A percentile compares a stretch with the other conserved stretches of the same genome.
Evolutionary conservation across 2,113 vertebrate species (phyloP).

Genomic region (Gobio gobio): DNA sequence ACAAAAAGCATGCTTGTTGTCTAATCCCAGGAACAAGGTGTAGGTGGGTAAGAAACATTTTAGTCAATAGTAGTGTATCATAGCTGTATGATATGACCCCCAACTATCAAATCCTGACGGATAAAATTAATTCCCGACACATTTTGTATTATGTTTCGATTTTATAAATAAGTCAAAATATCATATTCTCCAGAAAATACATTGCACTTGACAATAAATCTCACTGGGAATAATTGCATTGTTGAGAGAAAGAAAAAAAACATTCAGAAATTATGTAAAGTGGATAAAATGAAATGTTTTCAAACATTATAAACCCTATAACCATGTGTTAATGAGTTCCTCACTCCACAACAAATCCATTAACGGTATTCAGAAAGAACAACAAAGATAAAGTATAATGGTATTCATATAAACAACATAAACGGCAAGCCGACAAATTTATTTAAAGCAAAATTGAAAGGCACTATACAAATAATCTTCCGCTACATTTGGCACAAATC

Average conservation of each 20-base stretch:
- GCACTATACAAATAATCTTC: no score
- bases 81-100: neutral
- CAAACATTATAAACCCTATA: no score
- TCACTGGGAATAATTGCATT: neutral
- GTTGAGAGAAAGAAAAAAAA: neutral
- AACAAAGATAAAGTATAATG: no score
- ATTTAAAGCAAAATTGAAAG: no score
- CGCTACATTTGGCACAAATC: no score
- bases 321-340: no score
- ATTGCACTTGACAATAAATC: neutral
- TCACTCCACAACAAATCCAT: no score
- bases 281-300: no score
- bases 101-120: neutral
- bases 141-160: neutral
- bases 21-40: neutral
- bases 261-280: no score
- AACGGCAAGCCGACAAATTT: no score
- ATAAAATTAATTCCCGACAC: neutral
- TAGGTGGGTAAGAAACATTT: neutral
- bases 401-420: no score
- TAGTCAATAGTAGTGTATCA: neutral
- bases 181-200: neutral
- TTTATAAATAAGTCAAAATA: neutral
- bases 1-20: constrained; percentile 9
- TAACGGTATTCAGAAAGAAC: no score